Percentiles rank a stretch among this genome's conserved stretches.
These are phyloP conservation scores for Ceratosolen solmsi DNA, from an alignment of 1,140 invertebrate genomes.

Conservation along the genomic window DNA sequence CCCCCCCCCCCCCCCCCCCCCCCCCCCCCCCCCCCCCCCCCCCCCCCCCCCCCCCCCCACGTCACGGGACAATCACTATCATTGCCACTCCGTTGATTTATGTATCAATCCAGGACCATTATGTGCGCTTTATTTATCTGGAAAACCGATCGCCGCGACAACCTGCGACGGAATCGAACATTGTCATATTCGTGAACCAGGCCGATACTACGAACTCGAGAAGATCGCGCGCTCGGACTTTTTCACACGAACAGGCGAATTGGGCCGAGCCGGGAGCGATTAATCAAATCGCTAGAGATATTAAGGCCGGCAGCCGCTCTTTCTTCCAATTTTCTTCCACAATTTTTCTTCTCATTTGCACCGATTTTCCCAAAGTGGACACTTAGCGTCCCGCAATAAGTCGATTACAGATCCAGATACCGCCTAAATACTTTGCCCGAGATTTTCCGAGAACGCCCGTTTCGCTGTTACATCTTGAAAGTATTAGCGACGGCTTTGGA, in stretches of 20 bases:
- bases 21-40: neutral
- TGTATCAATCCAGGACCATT: slow-evolving; percentile 25
- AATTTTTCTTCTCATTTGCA: neutral
- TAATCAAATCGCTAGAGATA: slow-evolving; percentile 30
- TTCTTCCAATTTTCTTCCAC: neutral
- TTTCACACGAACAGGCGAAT: slow-evolving; percentile 46
- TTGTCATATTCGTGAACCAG: slow-evolving; percentile 33
- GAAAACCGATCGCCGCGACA: neutral
- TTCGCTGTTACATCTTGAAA: neutral
- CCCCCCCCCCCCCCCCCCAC: too few species aligned
- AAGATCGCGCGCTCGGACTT: slow-evolving; percentile 30
- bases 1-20: neutral
- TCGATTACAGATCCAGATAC: neutral
- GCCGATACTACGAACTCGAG: slow-evolving; percentile 35
- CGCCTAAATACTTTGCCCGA: neutral
- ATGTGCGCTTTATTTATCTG: slow-evolving; percentile 2
- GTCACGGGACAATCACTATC: slow-evolving; percentile 12
- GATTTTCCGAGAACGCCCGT: neutral
- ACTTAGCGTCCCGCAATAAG: neutral
- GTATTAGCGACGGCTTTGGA: neutral
- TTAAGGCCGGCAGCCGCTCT: neutral
- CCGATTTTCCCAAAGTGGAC: neutral
- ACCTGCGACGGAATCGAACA: slow-evolving; percentile 29
- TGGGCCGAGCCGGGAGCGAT: slow-evolving; percentile 13
- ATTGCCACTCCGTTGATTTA: slow-evolving; percentile 27